Evolutionary conservation across 1,140 invertebrate species (phyloP), one percentile per base, ranked within the genome.

Genomic region (Brachionus rubens): DNA sequence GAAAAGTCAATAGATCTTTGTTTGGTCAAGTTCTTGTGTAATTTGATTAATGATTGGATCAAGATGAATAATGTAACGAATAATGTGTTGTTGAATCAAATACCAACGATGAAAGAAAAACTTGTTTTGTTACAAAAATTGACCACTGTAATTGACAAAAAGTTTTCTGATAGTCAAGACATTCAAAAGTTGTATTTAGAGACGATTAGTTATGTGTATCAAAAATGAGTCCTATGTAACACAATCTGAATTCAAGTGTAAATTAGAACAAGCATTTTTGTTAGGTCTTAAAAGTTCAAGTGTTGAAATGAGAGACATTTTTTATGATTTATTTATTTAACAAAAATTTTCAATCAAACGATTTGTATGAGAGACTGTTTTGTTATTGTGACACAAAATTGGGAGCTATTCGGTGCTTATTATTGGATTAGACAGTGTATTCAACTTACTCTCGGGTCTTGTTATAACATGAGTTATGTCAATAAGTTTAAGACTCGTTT

Each of bases 341-440:
- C 82, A 88, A 87, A 24, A 94, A 92, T 33, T 94, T 98, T 85
- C 87, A 89, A 10, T 72, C 68, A 5, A 85, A 89, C 12, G 87
- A 90, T 14, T 84, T 97, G 1, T 91, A 93, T 81, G 94, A 97
- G 78, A 87, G 95, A 10, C 83, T 83, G 97, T 0, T 98, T 98
- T 81, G 94, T 97, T 48, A 88, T 92, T 6, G 94, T 92, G 82
- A 93, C 92, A 41, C 95, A 98, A 85, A 96, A 95, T 81, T 98
- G 95, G 95, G 94, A 98, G 80, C 89, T 91, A 12, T 97, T 98
- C 84, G 92, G 92, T 0, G 89, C 90, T 1, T 93, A 98, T 82
- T 98, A 93, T 84, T 98, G 95, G 95, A 95, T 98, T 78, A 97
- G 96, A 81, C 95, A 98, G 81, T 96, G 93, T 80, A 91, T 96